Evolutionary conservation across 2,113 vertebrate species (phyloP), one percentile per base, ranked within the genome.

Genomic region (Rhinogobius similis): DNA sequence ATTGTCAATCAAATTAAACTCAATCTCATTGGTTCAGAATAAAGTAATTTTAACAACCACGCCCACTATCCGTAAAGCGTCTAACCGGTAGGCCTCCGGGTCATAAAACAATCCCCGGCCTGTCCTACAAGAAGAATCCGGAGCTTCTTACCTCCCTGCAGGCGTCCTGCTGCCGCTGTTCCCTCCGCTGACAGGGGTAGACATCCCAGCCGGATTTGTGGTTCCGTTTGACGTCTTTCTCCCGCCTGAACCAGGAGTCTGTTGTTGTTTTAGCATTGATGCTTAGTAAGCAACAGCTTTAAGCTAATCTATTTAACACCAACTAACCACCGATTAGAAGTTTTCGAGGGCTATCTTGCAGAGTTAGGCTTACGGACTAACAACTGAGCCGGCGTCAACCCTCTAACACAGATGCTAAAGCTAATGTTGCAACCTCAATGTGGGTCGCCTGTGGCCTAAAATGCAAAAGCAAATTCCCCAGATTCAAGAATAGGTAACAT

Each of bases 181-280:
- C 72, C 83, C 77, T 75, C 91, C 89, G 78, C 87, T 88, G 81
- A 90, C 77, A 48, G 92, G 78, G 66, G 91, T 86, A 75, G 91
- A 86, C 87, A 91, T 87, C 43, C 89, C 85, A 48, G 78, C 76
- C 64, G 90, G 85, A 78, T 85, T 89, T 62, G 90, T 76, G 67
- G 90, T 91, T 65, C 92, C 91, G 83, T 93, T 93, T 14, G 92
- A 86, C 38, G 92, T 77, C 78, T 93, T 93, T 46, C 92, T 90
- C 79, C 91, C 91, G 76, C 89, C 86, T 27, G 90, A 86, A 63
- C 87, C 87, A 72, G 90, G 65, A 75, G 90, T 87, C 81, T 91
- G 91, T 72, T 88, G 91, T 79, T 85, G 91, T 87, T 93, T 93
- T 82, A 93, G 88, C 92, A 93, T 93, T 76, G 83, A 77, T 67